Evolutionary conservation across 2,797 vertebrate species (phyloP).

Genomic region (Neoniphon sammara): DNA sequence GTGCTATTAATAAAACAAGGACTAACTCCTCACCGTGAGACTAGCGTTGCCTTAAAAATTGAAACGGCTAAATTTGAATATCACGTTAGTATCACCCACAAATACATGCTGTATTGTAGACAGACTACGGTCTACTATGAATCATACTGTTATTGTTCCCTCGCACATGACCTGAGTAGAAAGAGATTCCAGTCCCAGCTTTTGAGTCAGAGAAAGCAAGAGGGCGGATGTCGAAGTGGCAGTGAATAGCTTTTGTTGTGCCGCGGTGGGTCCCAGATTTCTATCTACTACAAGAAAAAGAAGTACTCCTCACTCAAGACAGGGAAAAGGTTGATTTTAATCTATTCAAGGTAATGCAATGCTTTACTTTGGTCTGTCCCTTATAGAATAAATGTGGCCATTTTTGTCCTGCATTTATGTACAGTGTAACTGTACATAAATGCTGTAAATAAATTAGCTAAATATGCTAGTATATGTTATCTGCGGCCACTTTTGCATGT

Average conservation of each 20-base stretch:
- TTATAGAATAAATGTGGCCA: too few relatives aligned
- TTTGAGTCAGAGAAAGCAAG: neutral
- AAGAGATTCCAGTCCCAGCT: neutral
- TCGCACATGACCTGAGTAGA: neutral
- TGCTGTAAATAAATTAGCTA: too few relatives aligned
- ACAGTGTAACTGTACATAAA: too few relatives aligned
- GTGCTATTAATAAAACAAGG: neutral
- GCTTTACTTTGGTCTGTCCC: too few relatives aligned
- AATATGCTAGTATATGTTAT: too few relatives aligned
- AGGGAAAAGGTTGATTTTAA: neutral
- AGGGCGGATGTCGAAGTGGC: neutral
- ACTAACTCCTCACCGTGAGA: neutral
- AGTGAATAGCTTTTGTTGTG: constrained; percentile 39
- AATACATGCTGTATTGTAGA: neutral
- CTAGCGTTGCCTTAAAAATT: neutral
- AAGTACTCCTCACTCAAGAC: constrained; percentile 25
- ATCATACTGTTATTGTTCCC: neutral
- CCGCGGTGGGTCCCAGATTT: constrained; percentile 45
- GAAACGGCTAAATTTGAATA: neutral
- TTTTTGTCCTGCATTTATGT: too few relatives aligned
- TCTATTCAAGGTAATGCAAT: too few relatives aligned
- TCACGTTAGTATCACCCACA: neutral
- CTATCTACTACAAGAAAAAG: constrained; percentile 56
- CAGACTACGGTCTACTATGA: neutral
- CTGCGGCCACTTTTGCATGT: too few relatives aligned